phyloP scores from a whole-genome alignment of 2,888 invertebrate species.

The Eupeodes luniger region DNA sequence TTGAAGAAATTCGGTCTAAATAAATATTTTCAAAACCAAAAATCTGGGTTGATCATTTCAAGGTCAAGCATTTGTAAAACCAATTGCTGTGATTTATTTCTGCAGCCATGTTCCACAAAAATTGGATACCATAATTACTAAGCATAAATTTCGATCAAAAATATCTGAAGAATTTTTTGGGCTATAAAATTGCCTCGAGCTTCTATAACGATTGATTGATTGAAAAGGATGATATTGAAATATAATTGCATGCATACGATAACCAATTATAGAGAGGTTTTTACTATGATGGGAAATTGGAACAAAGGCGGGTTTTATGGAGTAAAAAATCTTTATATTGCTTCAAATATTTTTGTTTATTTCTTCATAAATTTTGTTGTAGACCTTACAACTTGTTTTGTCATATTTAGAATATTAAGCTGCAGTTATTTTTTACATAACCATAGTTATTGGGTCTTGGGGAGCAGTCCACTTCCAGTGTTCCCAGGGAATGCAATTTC shows the following conservation, averaged over 20 bases:
- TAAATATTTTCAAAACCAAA: neutral
- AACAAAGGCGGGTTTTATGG: neutral
- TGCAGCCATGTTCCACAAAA: neutral
- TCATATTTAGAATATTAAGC: no score
- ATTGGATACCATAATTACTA: conserved; percentile 8
- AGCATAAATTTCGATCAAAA: conserved; percentile 4
- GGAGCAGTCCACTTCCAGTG: conserved; percentile 82
- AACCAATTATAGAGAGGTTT: neutral
- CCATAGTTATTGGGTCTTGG: conserved; percentile 80
- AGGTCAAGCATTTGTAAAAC: neutral
- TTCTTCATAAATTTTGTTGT: no score
- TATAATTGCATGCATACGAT: neutral
- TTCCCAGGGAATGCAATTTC: conserved; percentile 82
- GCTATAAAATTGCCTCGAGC: neutral
- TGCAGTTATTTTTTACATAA: conserved; percentile 69
- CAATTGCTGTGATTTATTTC: neutral
- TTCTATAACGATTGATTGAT: neutral
- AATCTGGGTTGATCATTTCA: conserved; percentile 5
- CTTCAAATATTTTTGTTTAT: neutral
- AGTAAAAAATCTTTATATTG: neutral
- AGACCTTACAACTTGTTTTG: no score
- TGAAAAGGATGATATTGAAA: neutral
- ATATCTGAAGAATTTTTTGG: neutral
- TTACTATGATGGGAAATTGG: neutral
- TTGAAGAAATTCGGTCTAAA: neutral